These are phyloP conservation scores for Scaptomyza tumidula DNA, from an alignment of 2,888 invertebrate genomes.

Conservation along the genomic window DNA sequence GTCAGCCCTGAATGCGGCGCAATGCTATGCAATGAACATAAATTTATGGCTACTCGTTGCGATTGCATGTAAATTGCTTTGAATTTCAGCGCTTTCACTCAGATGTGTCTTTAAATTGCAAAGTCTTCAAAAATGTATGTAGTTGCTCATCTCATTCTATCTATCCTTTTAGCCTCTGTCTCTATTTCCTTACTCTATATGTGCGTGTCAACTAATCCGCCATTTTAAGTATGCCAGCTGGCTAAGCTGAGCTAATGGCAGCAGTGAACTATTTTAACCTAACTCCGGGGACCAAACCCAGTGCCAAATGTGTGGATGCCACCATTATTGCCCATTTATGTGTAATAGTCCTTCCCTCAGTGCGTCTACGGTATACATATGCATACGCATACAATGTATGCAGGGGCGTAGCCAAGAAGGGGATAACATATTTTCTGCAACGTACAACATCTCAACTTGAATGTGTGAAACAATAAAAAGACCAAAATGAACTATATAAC, in stretches of 20 bases:
- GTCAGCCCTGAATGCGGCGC: conserved; percentile 44
- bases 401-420: background rate
- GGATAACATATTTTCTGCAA: background rate
- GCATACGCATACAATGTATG: background rate
- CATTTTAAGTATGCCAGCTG: conserved; percentile 35
- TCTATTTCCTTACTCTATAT: background rate
- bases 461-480: too few relatives aligned
- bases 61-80: conserved; percentile 65
- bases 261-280: conserved; percentile 67
- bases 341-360: conserved; percentile 13
- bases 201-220: conserved; percentile 62
- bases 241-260: conserved; percentile 54
- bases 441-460: too few relatives aligned
- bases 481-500: too few relatives aligned
- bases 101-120: conserved; percentile 45
- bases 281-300: conserved; percentile 46
- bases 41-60: conserved; percentile 41
- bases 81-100: conserved; percentile 32
- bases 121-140: conserved; percentile 57
- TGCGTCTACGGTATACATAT: conserved; percentile 4
- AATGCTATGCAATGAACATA: conserved; percentile 14
- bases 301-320: conserved; percentile 22
- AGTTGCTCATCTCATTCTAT: conserved; percentile 10
- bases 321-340: conserved; percentile 25
- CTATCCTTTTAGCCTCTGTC: too few relatives aligned